Conservation (phyloP, 2,797 vertebrate species). For the Bothrops alternatus region DNA sequence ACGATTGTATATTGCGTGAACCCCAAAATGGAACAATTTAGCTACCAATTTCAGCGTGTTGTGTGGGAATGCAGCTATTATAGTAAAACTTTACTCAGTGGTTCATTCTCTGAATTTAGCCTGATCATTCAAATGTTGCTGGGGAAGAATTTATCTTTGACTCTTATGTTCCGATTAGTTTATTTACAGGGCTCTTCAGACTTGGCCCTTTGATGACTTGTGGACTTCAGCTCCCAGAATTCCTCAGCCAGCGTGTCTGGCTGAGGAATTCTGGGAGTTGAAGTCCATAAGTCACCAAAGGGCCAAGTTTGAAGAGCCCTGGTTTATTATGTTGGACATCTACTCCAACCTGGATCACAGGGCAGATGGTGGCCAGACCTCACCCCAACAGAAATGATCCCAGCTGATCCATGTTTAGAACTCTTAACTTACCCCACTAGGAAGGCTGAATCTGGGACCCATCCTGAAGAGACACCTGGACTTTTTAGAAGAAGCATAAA, state of each 20-base stretch:
- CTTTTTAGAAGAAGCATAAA: background rate
- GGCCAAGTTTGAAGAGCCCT: too few species aligned
- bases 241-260: too few species aligned
- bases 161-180: background rate
- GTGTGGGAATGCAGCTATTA: background rate
- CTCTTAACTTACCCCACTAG: background rate
- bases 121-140: background rate
- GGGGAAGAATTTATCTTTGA: background rate
- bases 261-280: too few species aligned
- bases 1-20: background rate
- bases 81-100: background rate
- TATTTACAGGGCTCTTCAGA: too few species aligned
- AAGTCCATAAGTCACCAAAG: too few species aligned
- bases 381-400: background rate
- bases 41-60: background rate
- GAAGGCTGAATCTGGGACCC: background rate
- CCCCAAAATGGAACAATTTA: background rate
- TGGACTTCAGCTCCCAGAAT: too few species aligned
- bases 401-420: background rate
- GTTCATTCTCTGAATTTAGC: background rate
- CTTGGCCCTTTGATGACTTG: too few species aligned
- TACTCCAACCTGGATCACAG: background rate
- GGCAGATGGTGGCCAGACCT: background rate
- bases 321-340: background rate
- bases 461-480: background rate